phyloP scores from a whole-genome alignment of 1,140 invertebrate species.

The Philotrypesis tridentata region DNA sequence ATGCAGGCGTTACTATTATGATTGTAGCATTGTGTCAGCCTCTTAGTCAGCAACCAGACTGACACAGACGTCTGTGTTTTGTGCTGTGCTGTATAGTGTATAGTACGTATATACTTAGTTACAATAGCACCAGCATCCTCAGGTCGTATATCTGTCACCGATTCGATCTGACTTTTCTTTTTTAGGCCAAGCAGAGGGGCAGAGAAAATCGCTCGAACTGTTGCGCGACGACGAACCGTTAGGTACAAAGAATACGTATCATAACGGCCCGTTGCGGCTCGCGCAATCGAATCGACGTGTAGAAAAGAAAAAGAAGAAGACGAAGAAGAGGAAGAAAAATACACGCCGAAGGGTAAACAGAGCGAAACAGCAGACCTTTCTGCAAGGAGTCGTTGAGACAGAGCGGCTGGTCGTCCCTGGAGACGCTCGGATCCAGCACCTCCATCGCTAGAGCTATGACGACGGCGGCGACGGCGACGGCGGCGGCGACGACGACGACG shows the following conservation, averaged over 20 bases:
- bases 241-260: background rate
- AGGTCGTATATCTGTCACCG: background rate
- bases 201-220: too few relatives aligned
- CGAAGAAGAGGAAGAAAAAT: background rate
- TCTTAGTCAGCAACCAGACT: background rate
- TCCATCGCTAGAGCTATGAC: constrained; percentile 55
- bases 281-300: too few relatives aligned
- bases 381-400: constrained; percentile 64
- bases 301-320: too few relatives aligned
- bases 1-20: too few relatives aligned
- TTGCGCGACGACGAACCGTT: too few relatives aligned
- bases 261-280: background rate
- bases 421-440: constrained; percentile 62
- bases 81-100: too few relatives aligned
- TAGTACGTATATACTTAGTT: background rate
- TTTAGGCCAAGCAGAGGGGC: background rate
- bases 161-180: background rate
- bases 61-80: background rate
- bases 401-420: constrained; percentile 64
- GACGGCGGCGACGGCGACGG: background rate
- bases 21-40: background rate
- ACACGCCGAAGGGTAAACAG: background rate
- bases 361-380: constrained; percentile 54
- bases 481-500: background rate
- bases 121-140: background rate